Evolutionary conservation across 2,797 vertebrate genomes (phyloP).

Genomic region (Holocentrus rufus): DNA sequence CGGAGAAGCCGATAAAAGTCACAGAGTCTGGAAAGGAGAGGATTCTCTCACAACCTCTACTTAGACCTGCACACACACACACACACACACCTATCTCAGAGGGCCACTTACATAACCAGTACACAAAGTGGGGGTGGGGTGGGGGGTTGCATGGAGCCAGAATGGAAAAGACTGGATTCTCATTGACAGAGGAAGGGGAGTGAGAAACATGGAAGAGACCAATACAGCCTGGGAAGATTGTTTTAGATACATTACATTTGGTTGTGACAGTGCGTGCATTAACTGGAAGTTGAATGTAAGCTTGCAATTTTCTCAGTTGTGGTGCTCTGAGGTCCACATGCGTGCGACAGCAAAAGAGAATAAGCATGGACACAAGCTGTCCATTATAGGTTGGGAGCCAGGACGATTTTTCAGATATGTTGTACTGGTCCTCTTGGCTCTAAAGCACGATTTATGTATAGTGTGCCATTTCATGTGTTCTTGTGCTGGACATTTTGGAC

Average conservation of each 20-base stretch:
- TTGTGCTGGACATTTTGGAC: too few species aligned
- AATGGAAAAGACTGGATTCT: slow-evolving; percentile 8
- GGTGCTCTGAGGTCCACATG: too few species aligned
- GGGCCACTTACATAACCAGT: slow-evolving; percentile 63
- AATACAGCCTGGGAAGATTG: background rate
- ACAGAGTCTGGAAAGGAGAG: background rate
- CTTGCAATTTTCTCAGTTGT: too few species aligned
- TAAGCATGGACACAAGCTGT: too few species aligned
- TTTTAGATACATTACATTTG: background rate
- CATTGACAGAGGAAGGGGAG: slow-evolving; percentile 9
- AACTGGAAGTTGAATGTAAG: too few species aligned
- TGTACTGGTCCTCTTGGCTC: too few species aligned
- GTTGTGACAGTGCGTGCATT: too few species aligned
- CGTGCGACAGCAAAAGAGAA: too few species aligned
- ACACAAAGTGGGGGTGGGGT: slow-evolving; percentile 21
- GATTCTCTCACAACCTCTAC: slow-evolving; percentile 44
- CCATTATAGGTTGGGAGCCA: too few species aligned
- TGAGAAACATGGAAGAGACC: slow-evolving; percentile 1
- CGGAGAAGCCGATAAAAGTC: background rate
- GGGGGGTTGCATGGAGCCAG: slow-evolving; percentile 17
- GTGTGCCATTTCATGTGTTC: too few species aligned
- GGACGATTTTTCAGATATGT: too few species aligned
- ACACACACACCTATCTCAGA: slow-evolving; percentile 41
- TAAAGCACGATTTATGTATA: too few species aligned
- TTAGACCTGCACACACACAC: slow-evolving; percentile 27